A percentile compares a stretch with the other conserved stretches of the same genome.
These are phyloP conservation scores for Labeo rohita DNA, from an alignment of 2,113 vertebrate species.

Conservation along the genomic window DNA sequence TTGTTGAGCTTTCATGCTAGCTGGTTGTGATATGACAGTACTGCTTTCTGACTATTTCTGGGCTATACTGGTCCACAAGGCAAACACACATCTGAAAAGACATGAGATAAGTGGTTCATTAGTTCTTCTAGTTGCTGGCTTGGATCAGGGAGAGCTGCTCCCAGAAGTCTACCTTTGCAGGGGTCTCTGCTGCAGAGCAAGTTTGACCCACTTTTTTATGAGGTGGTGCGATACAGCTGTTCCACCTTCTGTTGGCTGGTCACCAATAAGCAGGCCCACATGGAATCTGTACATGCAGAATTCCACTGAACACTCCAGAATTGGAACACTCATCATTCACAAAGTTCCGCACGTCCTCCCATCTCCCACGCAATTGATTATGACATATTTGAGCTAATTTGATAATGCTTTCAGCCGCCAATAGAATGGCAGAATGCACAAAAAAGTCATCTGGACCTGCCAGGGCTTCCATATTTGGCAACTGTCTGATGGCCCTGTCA, in stretches of 20 bases:
- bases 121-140: slow-evolving; percentile 1
- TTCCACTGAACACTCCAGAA: background rate
- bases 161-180: slow-evolving; percentile 14
- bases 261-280: background rate
- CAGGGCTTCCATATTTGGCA: background rate
- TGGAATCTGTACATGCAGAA: background rate
- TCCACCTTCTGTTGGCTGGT: background rate
- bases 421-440: background rate
- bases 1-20: background rate
- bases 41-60: background rate
- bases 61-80: slow-evolving; percentile 1
- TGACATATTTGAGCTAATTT: background rate
- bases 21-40: background rate
- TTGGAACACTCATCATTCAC: background rate
- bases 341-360: background rate
- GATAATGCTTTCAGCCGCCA: too few species aligned
- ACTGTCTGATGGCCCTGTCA: background rate
- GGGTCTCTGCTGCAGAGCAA: slow-evolving; percentile 1
- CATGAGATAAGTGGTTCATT: slow-evolving; percentile 26
- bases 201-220: slow-evolving; percentile 18
- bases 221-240: slow-evolving; percentile 19
- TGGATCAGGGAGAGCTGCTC: slow-evolving; percentile 4
- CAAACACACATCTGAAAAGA: background rate
- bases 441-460: background rate
- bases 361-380: too few species aligned